phyloP scores from a whole-genome alignment of 2,797 vertebrate genomes.

The Acanthiza pusilla region DNA sequence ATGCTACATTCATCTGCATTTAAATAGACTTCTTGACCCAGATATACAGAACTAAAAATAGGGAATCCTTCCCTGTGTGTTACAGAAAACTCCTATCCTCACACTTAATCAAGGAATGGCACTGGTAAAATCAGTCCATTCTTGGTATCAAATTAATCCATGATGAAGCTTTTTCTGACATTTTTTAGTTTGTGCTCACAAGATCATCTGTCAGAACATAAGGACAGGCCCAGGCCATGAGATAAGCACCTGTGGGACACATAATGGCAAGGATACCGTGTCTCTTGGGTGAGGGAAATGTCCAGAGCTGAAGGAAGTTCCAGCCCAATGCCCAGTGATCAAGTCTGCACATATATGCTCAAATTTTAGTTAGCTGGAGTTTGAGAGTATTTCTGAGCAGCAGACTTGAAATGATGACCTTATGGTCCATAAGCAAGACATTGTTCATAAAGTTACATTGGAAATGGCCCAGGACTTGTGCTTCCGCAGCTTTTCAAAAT shows the following conservation, averaged over 20 bases:
- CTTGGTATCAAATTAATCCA: background rate
- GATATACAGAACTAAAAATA: slow-evolving; percentile 30
- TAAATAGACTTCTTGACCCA: slow-evolving; percentile 32
- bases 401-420: background rate
- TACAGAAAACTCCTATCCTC: background rate
- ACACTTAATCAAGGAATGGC: background rate
- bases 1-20: slow-evolving; percentile 10
- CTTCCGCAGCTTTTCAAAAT: background rate
- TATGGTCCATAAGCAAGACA: background rate
- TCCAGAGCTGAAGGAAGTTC: background rate
- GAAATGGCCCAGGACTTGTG: background rate
- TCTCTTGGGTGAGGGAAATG: background rate
- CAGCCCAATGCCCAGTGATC: background rate
- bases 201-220: background rate
- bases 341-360: background rate
- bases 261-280: background rate
- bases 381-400: background rate
- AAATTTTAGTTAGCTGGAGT: background rate
- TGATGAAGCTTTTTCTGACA: background rate
- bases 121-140: background rate
- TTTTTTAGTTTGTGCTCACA: background rate
- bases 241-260: background rate
- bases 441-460: background rate
- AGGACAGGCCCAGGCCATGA: background rate
- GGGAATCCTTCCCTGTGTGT: background rate